phyloP scores from a whole-genome alignment of 2,113 vertebrate species.

The Tonatia bakeri region DNA sequence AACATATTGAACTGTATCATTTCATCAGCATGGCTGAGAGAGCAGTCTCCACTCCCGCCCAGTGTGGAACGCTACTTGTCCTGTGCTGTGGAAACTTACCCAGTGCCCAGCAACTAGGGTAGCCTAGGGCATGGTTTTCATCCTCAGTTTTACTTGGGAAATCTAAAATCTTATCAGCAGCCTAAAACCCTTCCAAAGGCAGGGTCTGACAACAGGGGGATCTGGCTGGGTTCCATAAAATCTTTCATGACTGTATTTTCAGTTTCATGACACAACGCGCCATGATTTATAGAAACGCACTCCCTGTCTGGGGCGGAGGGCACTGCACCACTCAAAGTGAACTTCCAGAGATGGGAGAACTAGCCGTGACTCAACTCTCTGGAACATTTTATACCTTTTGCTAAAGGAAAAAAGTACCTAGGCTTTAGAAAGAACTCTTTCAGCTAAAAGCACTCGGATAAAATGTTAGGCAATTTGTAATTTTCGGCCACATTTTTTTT shows the following conservation, averaged over 20 bases:
- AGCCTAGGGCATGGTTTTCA: background rate
- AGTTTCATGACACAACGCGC: background rate
- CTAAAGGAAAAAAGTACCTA: background rate
- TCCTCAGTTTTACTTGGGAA: background rate
- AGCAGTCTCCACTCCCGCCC: background rate
- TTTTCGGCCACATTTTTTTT: background rate
- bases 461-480: background rate
- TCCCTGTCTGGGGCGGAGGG: background rate
- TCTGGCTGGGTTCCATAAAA: background rate
- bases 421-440: background rate
- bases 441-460: background rate
- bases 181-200: background rate
- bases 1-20: background rate
- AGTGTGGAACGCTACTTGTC: background rate
- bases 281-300: background rate
- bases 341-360: background rate
- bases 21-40: background rate
- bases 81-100: background rate
- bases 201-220: background rate
- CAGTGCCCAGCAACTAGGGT: background rate
- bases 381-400: background rate
- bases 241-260: background rate
- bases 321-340: background rate
- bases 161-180: background rate
- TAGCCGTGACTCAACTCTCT: background rate